Evolutionary conservation across 2,888 invertebrate genomes (phyloP), one percentile per base, ranked within the genome.

Genomic region (Sisyra nigra): DNA sequence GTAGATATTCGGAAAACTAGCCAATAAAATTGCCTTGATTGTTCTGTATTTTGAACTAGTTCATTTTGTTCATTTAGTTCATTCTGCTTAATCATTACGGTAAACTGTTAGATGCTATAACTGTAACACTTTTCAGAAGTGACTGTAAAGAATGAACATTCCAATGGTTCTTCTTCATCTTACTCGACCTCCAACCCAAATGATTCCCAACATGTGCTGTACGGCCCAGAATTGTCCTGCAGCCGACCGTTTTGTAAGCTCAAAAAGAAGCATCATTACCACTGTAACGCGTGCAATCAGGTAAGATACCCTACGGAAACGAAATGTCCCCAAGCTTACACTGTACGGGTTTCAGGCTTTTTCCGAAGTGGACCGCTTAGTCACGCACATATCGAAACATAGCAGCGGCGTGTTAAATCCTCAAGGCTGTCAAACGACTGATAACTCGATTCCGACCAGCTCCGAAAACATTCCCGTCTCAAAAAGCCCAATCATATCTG

Each of bases 251-350:
- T 84, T 58, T 85, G 85, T 61, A 85, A 84, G 57, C 66, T 84
- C 50, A 84, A 83, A 59, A 69, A 80, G 46, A 77, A 80, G 54
- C 76, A 77, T 49, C 84, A 85, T 55, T 82, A 77, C 55, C 85
- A 86, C 56, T 85, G 85, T 60, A 76, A 78, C 55, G 72, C 79
- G 40, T 85, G 85, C 62, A 81, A 82, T 59, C 84, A 83, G 61
- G 69, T 69, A 55, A 48, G 50, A 41, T 31, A 38, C 19, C 15
- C 24, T 24, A 24, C 7, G 5, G 5, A 24, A 24, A 24, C 24
- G 3, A 24, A 33, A 3, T 33, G 33, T 17, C 10, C 2, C 13
- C 31, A 33, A 2, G 15, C n/a, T 37, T 42, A 44, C 17, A 14
- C 2, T 44, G 10, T 43, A 18, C 9, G 8, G n/a, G 10, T 44